Base-by-base conservation (phyloP, 92 coral and sea anemone species). In the Bergia sp. region DNA sequence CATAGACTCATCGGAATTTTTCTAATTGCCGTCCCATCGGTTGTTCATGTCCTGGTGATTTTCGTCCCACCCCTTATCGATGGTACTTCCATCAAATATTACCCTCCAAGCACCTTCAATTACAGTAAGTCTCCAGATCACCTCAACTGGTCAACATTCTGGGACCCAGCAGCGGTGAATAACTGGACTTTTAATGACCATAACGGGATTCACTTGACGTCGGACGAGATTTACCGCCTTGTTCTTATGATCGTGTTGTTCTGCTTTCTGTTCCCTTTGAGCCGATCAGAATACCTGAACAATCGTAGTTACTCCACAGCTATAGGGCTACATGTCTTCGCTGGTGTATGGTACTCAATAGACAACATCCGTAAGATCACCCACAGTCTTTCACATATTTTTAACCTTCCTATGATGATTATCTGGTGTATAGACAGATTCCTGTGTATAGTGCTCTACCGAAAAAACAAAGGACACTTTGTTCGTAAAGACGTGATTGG, bases 101-200 rank as follows among this genome's bases (percentile, higher is more conserved):
- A 91, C 53, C 91, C 93, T 3, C 93, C 93, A 13, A 91, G 93
- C 29, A 88, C 79, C 8, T 91, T 91, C 47, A 91, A 91, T 77
- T 91, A 57, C 77, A 91, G 93, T 81, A 88, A 8, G 45, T 91
- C 2, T 37, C 67, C 89, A 29, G 88, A 65, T 43, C 93, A 91
- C 82, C 45, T 91, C 37, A 91, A 91, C 66, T 91, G 93, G 93
- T 43, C 93, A 38, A 82, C 37, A 55, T 39, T 39, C 76, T 91
- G 93, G 93, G 93, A 91, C 69, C 93, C 93, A 20, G 93, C 93
- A 13, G 93, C 93, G 12, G 91, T 91, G 12, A 61, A 81, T 37
- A 81, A 80, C 79, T 91, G 91, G 93, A 80, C 88, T 2, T 87
- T 91, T 36, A 91, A 91, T 83, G 93, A 91, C 58, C 91, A 87